Percentiles rank a stretch among this genome's conserved stretches.
phyloP scores from a whole-genome alignment of 2,797 vertebrate genomes.

The Muscicapa comitata region DNA sequence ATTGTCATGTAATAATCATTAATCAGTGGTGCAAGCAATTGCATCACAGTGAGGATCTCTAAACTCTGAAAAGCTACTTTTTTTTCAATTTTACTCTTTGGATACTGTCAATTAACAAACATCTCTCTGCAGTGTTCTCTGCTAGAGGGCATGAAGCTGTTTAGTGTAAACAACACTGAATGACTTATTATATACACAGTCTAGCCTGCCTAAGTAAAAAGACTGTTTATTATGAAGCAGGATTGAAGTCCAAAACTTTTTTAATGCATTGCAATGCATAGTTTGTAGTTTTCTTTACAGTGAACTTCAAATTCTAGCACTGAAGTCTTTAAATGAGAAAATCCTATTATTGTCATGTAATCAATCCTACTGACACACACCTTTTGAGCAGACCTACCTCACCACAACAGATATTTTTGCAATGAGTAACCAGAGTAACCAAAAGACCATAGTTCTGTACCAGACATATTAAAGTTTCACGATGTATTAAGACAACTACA shows the following conservation, averaged over 20 bases:
- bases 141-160: not conserved
- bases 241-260: constrained; percentile 3
- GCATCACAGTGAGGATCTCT: not conserved
- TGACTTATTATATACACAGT: not conserved
- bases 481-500: accelerated
- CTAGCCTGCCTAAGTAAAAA: not conserved
- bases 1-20: not conserved
- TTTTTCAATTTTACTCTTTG: not conserved
- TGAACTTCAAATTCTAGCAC: not conserved
- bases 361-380: not conserved
- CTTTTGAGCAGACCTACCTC: not conserved
- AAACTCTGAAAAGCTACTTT: not conserved
- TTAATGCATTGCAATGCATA: not conserved
- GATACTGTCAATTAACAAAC: not conserved
- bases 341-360: not conserved
- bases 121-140: not conserved
- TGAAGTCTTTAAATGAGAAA: not conserved
- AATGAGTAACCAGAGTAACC: not conserved
- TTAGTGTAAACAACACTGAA: constrained; percentile 20
- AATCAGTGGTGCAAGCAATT: not conserved
- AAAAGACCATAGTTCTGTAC: not conserved
- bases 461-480: accelerated
- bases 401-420: not conserved
- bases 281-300: not conserved
- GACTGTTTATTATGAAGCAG: not conserved